These are phyloP conservation scores for Drosophila pseudotakahashii DNA, from an alignment of 2,888 invertebrate species.

Conservation along the genomic window DNA sequence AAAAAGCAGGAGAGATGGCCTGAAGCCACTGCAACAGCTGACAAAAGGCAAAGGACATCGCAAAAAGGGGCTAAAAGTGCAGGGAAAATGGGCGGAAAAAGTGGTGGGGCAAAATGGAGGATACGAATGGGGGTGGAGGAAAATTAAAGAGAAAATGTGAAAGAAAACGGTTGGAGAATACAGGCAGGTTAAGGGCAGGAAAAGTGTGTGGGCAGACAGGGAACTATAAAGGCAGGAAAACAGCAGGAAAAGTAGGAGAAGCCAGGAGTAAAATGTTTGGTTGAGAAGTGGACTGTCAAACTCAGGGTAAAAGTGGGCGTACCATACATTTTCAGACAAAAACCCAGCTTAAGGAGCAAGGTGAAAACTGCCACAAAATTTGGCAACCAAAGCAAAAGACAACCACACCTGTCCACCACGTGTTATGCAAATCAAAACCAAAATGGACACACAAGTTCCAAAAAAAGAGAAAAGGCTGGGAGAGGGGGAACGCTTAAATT, in stretches of 20 bases:
- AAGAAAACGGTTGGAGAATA: neutral
- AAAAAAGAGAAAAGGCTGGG: no score
- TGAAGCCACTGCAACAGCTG: slow-evolving; percentile 25
- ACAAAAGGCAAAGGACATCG: slow-evolving; percentile 14
- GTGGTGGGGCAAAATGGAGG: no score
- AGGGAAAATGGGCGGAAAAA: slow-evolving; percentile 1
- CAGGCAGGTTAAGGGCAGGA: neutral
- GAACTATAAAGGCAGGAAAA: neutral
- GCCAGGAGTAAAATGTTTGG: neutral
- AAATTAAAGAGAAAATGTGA: neutral
- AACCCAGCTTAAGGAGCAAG: neutral
- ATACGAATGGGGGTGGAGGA: no score
- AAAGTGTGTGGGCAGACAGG: slow-evolving; percentile 16
- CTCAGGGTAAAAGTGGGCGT: neutral
- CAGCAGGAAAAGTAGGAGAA: neutral
- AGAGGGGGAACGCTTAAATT: neutral
- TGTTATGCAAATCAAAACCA: neutral
- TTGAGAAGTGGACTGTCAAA: neutral
- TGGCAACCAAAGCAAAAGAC: neutral
- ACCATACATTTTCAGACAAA: neutral
- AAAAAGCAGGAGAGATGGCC: slow-evolving; percentile 5
- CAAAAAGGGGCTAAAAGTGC: no score
- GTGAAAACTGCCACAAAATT: neutral
- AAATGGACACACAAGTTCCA: neutral
- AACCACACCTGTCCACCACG: neutral